These are phyloP conservation scores for Punctoribates punctum DNA, from an alignment of 2,888 invertebrate genomes.

Conservation along the genomic window DNA sequence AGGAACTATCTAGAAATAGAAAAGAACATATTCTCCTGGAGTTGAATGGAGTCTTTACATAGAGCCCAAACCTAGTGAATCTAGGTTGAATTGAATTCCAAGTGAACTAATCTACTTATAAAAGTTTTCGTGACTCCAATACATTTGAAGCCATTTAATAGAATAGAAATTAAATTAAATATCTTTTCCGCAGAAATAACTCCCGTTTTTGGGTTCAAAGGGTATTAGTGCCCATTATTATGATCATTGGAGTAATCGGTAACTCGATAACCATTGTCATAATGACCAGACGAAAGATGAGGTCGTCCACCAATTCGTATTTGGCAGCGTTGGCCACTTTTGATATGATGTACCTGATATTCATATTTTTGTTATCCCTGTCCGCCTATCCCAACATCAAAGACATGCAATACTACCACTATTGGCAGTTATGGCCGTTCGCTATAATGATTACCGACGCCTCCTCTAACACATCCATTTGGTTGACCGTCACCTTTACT, in stretches of 20 bases:
- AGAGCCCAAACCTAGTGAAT: no score
- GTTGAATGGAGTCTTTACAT: no score
- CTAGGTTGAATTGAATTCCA: no score
- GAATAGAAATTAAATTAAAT: no score
- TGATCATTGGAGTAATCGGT: slow-evolving; percentile 66
- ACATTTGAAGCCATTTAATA: no score
- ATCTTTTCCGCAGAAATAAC: slow-evolving; percentile 41
- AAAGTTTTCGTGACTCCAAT: no score
- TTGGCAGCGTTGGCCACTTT: slow-evolving; percentile 68
- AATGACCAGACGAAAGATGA: slow-evolving; percentile 64
- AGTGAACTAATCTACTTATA: no score
- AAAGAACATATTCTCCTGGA: no score
- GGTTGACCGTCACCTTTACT: slow-evolving; percentile 4
- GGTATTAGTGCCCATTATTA: slow-evolving; percentile 63
- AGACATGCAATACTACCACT: slow-evolving; percentile 57
- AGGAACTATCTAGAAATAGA: no score
- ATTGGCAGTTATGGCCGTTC: slow-evolving; percentile 61
- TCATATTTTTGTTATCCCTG: slow-evolving; percentile 63
- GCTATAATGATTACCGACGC: slow-evolving; percentile 44
- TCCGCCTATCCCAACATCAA: slow-evolving; percentile 61
- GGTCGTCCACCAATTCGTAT: slow-evolving; percentile 70
- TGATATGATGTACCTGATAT: slow-evolving; percentile 66
- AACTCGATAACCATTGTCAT: slow-evolving; percentile 61
- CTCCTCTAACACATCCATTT: slow-evolving; percentile 9
- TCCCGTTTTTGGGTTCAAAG: slow-evolving; percentile 57